Base-by-base conservation (phyloP, 2,888 invertebrate genomes). In the Ramazzottius varieornatus region DNA sequence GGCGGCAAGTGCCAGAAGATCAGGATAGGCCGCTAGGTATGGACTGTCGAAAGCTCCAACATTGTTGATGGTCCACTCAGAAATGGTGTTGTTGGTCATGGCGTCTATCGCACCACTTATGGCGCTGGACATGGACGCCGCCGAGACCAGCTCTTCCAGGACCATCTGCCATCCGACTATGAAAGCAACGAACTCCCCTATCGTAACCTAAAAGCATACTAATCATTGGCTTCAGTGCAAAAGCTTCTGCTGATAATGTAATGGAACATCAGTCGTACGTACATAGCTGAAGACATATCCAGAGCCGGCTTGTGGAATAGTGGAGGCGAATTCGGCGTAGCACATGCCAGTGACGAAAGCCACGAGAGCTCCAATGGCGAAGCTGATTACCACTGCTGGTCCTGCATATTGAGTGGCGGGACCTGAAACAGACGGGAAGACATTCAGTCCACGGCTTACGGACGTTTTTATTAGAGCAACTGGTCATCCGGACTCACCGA, bases 281-380 rank as follows among this genome's bases (percentile, higher is more conserved):
- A 29, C 54, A 54, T 54, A 54, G 29, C n/a, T 54, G 54, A 54
- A 54, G 29, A 54, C 16, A 29, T 54, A 54, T 54, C 54, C 54
- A 24, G 54, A 54, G 8, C 54, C 54, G 29, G 54, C 54, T 4
- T 24, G 54, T 29, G 54, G 54, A 54, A 54, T 54, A 16, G 54
- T 54, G 20, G 54, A 8, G 13, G 54, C 54, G 24, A 54, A 54
- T 29, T 54, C 54, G 20, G 54, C 54, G 29, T 54, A 54, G 29
- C 54, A 54, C 29, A 54, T 54, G 8, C 54, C 54, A 8, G 54
- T 54, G 29, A 29, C 29, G 20, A 54, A 13, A 29, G 54, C 54
- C 24, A 29, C 54, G 16, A 54, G 29, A 4, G n/a, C 54, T 29
- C 54, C 54, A n/a, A 54, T 54, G 29, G 54, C 54, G 24, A 54